Evolutionary conservation across 92 coral and sea anemone genomes (phyloP).

Genomic region (Palythoa grandis): DNA sequence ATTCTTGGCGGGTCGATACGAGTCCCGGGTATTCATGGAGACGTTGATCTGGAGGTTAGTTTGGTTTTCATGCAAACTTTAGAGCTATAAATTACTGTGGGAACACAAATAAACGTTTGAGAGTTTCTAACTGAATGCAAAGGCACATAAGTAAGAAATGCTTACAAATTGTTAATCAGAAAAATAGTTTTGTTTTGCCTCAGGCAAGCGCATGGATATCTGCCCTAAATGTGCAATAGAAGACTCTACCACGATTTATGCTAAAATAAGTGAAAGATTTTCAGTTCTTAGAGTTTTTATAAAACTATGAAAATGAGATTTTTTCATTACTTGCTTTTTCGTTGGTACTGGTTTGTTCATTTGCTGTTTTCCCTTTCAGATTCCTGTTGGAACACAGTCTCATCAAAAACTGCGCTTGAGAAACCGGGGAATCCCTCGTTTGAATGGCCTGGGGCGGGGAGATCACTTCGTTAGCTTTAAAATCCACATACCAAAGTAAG

Average conservation of each 20-base stretch:
- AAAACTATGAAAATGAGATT: background rate
- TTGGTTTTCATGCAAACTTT: background rate
- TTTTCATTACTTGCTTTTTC: background rate
- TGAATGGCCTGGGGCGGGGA: conserved; percentile 92
- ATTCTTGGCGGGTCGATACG: conserved; percentile 92
- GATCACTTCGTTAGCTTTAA: conserved; percentile 91
- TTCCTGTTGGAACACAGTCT: conserved; percentile 97
- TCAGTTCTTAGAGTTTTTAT: no score
- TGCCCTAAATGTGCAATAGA: no score
- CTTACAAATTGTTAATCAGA: no score
- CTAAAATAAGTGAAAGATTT: no score
- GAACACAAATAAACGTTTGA: no score
- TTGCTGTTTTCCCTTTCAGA: conserved; percentile 42
- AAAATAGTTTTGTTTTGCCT: no score
- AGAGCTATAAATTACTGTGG: no score
- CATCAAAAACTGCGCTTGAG: conserved; percentile 89
- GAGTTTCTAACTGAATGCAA: no score
- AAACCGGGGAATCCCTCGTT: conserved; percentile 93
- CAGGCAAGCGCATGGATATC: no score
- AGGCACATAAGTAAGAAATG: no score
- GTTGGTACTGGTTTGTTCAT: background rate
- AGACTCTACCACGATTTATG: no score
- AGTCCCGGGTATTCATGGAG: conserved; percentile 94
- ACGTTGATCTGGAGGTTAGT: conserved; percentile 85
- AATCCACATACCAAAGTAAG: conserved; percentile 96